Evolutionary conservation across 1,140 invertebrate genomes (phyloP).

Genomic region (Pseudomyrmex gracilis): DNA sequence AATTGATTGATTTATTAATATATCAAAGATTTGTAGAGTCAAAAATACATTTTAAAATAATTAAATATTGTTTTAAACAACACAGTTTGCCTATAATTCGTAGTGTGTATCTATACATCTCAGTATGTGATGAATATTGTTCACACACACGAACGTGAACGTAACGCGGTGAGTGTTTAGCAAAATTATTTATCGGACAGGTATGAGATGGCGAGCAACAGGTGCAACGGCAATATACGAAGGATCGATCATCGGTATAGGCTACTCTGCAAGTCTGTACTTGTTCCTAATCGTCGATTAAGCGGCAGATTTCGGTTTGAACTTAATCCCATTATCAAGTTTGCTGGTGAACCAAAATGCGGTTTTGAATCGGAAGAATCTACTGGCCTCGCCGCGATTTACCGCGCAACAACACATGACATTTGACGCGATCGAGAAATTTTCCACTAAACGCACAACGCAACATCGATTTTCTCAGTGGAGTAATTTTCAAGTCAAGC

Average conservation of each 20-base stretch:
- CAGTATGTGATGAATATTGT: too few relatives aligned
- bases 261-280: conserved; percentile 55
- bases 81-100: too few relatives aligned
- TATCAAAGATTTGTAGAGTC: too few relatives aligned
- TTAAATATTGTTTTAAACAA: too few relatives aligned
- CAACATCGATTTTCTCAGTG: neutral
- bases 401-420: neutral
- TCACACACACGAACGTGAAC: neutral
- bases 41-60: too few relatives aligned
- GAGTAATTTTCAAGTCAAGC: conserved; percentile 10
- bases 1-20: too few relatives aligned
- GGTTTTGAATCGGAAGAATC: conserved; percentile 10
- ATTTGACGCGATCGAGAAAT: conserved; percentile 30
- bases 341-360: neutral
- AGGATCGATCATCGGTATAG: conserved; percentile 44
- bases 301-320: conserved; percentile 48
- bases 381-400: too few relatives aligned
- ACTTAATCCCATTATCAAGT: conserved; percentile 48
- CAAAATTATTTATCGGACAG: conserved; percentile 45
- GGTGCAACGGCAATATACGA: conserved; percentile 53
- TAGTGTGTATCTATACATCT: too few relatives aligned
- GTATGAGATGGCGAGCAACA: conserved; percentile 62
- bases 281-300: conserved; percentile 62
- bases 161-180: neutral
- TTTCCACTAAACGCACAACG: conserved; percentile 5